These are phyloP conservation scores for Lepilemur ruficaudatus DNA, from an alignment of 2,797 vertebrate species.

Conservation along the genomic window DNA sequence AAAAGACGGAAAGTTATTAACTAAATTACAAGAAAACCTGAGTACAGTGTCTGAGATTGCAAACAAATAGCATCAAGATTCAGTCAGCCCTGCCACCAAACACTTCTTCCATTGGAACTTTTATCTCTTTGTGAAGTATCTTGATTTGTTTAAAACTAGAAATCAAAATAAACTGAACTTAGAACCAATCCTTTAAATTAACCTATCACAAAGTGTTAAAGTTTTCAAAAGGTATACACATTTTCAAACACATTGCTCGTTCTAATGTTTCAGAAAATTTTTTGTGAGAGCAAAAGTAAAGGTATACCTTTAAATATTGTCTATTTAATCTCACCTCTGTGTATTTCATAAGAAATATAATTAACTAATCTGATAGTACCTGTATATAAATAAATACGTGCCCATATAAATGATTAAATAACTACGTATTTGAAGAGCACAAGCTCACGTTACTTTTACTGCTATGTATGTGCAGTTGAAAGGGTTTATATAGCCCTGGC, in stretches of 20 bases:
- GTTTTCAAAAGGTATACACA: neutral
- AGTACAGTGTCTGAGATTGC: neutral
- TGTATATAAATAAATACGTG: neutral
- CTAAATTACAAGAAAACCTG: conserved; percentile 19
- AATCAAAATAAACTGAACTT: conserved; percentile 34
- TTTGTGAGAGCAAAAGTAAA: conserved; percentile 8
- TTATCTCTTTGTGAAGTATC: neutral
- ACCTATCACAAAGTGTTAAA: neutral
- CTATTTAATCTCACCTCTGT: neutral
- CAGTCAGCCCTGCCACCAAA: neutral
- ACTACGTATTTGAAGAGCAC: neutral
- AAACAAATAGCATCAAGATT: neutral
- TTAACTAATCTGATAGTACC: neutral
- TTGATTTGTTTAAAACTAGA: conserved; percentile 18
- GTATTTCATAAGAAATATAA: neutral
- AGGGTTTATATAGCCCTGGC: neutral
- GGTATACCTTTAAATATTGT: neutral
- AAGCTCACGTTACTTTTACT: neutral
- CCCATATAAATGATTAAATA: neutral
- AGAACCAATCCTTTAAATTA: conserved; percentile 12
- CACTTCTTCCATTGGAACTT: neutral
- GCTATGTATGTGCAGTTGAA: neutral
- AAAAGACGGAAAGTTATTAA: neutral
- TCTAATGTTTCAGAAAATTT: neutral
- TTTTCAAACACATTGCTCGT: neutral